Conservation (phyloP, 2,797 vertebrate genomes). For the Poeciliopsis infans region DNA sequence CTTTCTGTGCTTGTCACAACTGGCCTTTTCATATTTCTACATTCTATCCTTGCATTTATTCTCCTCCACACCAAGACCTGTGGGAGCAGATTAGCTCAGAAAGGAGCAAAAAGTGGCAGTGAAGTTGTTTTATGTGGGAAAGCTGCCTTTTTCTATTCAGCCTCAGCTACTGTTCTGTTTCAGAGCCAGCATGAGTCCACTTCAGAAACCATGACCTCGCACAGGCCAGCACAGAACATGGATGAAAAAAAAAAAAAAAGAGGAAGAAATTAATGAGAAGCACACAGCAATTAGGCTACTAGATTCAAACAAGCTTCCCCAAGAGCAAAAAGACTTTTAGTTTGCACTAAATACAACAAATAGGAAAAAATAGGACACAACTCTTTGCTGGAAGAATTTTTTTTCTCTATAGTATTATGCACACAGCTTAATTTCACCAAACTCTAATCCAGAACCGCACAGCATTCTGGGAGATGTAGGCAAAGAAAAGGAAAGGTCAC, state of each 20-base stretch:
- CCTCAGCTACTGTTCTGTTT: constrained; percentile 33
- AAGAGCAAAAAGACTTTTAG: neutral
- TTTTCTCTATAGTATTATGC: neutral
- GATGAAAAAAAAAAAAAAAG: neutral
- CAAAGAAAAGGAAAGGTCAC: no score
- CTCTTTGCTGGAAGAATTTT: neutral
- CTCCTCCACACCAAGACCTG: constrained; percentile 30
- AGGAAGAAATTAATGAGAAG: neutral
- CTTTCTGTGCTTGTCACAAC: constrained; percentile 52
- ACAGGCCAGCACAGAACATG: neutral
- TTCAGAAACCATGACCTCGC: constrained; percentile 9
- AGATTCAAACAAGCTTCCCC: neutral
- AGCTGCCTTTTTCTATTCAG: constrained; percentile 21
- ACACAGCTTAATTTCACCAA: neutral
- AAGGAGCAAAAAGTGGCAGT: constrained; percentile 20
- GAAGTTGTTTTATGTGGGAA: constrained; percentile 57
- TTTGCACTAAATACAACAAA: neutral
- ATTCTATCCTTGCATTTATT: constrained; percentile 47
- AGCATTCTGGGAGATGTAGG: no score
- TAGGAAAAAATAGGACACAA: neutral
- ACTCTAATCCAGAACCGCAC: no score
- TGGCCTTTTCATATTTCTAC: constrained; percentile 56
- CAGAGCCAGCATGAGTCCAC: constrained; percentile 53
- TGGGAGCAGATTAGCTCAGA: constrained; percentile 44
- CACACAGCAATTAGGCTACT: neutral